These are phyloP conservation scores for Drosophila sp. DNA, from an alignment of 1,140 invertebrate species.

Conservation along the genomic window DNA sequence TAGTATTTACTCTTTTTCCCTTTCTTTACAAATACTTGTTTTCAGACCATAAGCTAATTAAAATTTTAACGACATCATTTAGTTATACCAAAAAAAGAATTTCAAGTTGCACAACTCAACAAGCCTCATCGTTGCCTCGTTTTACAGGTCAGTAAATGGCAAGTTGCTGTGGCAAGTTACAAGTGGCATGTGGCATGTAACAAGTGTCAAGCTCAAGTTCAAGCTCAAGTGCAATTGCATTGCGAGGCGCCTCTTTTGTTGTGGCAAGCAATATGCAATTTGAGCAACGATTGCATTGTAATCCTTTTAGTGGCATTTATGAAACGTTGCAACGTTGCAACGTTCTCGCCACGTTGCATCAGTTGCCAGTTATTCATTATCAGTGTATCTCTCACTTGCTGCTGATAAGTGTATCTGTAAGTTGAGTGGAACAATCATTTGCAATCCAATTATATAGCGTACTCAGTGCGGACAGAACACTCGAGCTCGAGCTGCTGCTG, in stretches of 20 bases:
- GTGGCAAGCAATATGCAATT: constrained; percentile 44
- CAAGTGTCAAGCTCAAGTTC: constrained; percentile 65
- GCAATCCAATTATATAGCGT: constrained; percentile 65
- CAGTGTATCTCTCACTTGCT: background rate
- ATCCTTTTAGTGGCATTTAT: constrained; percentile 51
- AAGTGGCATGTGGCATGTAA: constrained; percentile 13
- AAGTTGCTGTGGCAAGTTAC: too few species aligned
- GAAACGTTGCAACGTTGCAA: constrained; percentile 21
- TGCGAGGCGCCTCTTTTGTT: constrained; percentile 27
- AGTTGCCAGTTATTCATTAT: constrained; percentile 2
- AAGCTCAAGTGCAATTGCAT: constrained; percentile 67
- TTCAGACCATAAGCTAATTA: constrained; percentile 1
- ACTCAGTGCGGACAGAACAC: constrained; percentile 17
- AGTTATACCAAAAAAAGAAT: constrained; percentile 5
- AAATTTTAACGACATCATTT: constrained; percentile 4
- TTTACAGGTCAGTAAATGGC: too few species aligned
- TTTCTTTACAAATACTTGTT: background rate
- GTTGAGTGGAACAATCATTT: constrained; percentile 31
- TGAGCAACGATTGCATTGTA: constrained; percentile 30
- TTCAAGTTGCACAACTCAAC: constrained; percentile 11
- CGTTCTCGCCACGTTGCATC: constrained; percentile 20
- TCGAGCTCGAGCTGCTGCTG: constrained; percentile 4
- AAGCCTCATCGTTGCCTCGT: background rate
- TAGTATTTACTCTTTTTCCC: background rate
- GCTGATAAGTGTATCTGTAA: constrained; percentile 55